A percentile compares a stretch with the other conserved stretches of the same genome.
phyloP scores from a whole-genome alignment of 2,113 vertebrate species.

The Morone chrysops region DNA sequence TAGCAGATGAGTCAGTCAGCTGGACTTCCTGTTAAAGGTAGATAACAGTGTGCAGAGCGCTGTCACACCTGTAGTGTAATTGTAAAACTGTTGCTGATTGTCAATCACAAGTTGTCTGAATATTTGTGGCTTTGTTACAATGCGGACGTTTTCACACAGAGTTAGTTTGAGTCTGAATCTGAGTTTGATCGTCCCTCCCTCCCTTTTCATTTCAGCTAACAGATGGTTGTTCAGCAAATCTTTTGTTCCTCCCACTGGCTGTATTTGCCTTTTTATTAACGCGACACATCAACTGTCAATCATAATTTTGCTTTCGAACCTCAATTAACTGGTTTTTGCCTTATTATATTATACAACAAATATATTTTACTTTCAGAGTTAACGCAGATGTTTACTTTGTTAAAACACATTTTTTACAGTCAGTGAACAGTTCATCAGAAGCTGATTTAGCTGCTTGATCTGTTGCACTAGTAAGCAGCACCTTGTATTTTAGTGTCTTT shows the following conservation, averaged over 20 bases:
- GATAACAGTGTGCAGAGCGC: not conserved
- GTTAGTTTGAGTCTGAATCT: conserved; percentile 16
- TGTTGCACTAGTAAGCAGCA: not conserved
- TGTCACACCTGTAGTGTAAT: conserved; percentile 49
- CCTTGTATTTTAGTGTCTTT: not conserved
- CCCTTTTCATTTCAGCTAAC: no score
- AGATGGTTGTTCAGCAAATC: accelerated
- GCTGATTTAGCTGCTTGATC: not conserved
- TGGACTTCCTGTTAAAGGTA: conserved; percentile 19
- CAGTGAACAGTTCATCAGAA: not conserved
- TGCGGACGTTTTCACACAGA: conserved; percentile 24
- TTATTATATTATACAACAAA: no score
- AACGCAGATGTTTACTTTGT: no score
- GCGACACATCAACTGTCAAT: not conserved
- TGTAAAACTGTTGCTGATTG: conserved; percentile 23
- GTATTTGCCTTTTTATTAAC: not conserved
- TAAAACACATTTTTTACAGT: no score
- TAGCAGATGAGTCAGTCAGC: conserved; percentile 9
- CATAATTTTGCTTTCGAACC: no score
- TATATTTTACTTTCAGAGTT: no score
- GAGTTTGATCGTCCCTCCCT: not conserved
- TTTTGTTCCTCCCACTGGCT: not conserved
- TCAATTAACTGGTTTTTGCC: no score
- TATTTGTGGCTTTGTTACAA: conserved; percentile 26
- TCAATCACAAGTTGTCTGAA: conserved; percentile 21